Evolutionary conservation across 64 coral and sea anemone genomes (phyloP).

Genomic region (Actinia tenebrosa): DNA sequence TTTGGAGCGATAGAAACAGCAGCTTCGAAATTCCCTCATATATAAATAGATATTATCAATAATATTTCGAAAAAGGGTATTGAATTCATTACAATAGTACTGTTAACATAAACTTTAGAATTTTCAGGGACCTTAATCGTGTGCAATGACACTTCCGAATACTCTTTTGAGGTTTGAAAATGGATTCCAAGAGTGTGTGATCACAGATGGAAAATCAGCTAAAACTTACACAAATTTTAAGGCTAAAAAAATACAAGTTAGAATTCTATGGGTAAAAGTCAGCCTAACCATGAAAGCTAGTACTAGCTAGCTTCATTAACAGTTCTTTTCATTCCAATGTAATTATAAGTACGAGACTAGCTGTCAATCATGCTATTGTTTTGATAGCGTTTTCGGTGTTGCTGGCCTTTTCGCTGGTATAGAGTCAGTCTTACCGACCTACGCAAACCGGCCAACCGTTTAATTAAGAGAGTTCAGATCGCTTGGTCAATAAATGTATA

Average conservation of each 20-base stretch:
- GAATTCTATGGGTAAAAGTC: background rate
- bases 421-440: background rate
- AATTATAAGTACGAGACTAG: background rate
- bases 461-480: background rate
- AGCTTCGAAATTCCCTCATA: background rate
- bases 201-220: background rate
- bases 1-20: background rate
- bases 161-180: background rate
- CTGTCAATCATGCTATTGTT: constrained; percentile 2
- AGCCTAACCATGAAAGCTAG: background rate
- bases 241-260: background rate
- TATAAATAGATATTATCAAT: background rate
- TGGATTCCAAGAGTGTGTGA: background rate
- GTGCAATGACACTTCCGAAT: background rate
- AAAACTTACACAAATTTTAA: background rate
- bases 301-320: background rate
- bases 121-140: background rate
- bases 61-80: background rate
- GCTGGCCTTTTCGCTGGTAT: background rate
- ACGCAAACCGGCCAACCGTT: background rate
- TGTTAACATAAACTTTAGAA: background rate
- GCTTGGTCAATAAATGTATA: background rate
- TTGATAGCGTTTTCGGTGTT: background rate
- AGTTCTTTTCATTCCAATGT: background rate
- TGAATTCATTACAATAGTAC: background rate